These are phyloP conservation scores for Gymnosoma rotundatum DNA, from an alignment of 2,888 invertebrate species.

Conservation along the genomic window DNA sequence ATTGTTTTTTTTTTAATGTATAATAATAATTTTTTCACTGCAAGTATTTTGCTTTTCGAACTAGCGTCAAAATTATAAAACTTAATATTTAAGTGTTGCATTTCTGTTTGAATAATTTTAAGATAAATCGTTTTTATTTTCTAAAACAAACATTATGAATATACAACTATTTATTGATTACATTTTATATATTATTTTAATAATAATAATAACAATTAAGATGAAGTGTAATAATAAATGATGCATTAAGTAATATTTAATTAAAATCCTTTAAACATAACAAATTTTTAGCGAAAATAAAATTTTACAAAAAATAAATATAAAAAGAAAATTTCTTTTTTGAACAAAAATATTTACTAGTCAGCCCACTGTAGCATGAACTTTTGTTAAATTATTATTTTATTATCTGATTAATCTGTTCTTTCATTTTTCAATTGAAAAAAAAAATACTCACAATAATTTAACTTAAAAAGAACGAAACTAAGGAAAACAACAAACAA, in stretches of 20 bases:
- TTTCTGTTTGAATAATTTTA: constrained; percentile 61
- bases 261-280: constrained; percentile 37
- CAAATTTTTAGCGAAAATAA: constrained; percentile 47
- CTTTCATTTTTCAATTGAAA: constrained; percentile 66
- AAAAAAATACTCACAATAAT: constrained; percentile 58
- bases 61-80: constrained; percentile 32
- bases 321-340: background rate
- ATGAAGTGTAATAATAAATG: constrained; percentile 61
- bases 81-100: constrained; percentile 64
- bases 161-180: constrained; percentile 37
- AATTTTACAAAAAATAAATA: constrained; percentile 49
- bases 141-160: constrained; percentile 38
- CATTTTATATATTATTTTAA: constrained; percentile 28
- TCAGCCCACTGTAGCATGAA: constrained; percentile 46
- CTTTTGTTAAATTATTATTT: constrained; percentile 45
- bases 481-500: constrained; percentile 19
- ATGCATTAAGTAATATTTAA: constrained; percentile 55
- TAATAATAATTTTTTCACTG: background rate
- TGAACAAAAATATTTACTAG: background rate
- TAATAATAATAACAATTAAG: constrained; percentile 21
- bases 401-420: constrained; percentile 64
- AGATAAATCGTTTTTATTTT: constrained; percentile 53
- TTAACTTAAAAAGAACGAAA: constrained; percentile 57
- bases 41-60: constrained; percentile 4
- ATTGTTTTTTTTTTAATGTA: background rate